Evolutionary conservation across 2,888 invertebrate genomes (phyloP), one percentile per base, ranked within the genome.

Genomic region (Ashinkailepas kermadecensis): DNA sequence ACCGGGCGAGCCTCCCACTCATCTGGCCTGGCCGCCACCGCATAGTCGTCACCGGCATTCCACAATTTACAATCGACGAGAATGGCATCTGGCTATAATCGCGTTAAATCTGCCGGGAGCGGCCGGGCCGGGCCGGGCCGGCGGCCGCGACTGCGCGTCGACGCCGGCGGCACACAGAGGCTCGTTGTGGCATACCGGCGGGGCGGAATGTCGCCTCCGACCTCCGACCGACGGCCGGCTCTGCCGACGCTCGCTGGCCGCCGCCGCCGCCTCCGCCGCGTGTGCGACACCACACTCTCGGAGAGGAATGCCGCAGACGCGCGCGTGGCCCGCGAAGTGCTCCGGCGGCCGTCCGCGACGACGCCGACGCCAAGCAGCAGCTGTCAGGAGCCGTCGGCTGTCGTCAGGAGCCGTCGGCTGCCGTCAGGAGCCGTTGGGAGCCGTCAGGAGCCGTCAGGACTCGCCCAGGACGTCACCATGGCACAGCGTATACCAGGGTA

Each of bases 11-110:
- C 8, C 64, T 21, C 7, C n/a, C 64, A 64, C n/a, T n/a, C 18
- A 21, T 18, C 64, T 18, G 21, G n/a, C 21, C 10, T 9, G 21
- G 64, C 64, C n/a, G 64, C 21, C 64, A 64, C n/a, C 64, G n/a
- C 21, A 18, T n/a, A 9, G 70, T 13, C 39, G 6, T 1, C 4
- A 39, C 15, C 70, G 23, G 39, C 39, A 70, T 70, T 70, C 70
- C 70, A 12, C 23, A 10, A 39, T 70, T 70, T 70, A 70, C 70
- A 8, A 15, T 15, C 39, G 39, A 13, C 15, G 13, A 39, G 70
- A 70, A 70, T 70, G 70, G 70, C 70, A 70, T 70, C 70, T 70
- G 70, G 70, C 39, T 39, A 25, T 25, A 39, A 39, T 39, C 70
- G 70, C 39, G 70, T 70, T 70, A 39, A 67, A 70, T 25, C 67